Conservation (phyloP, 2,888 invertebrate species). For the Matsumyia berberina region DNA sequence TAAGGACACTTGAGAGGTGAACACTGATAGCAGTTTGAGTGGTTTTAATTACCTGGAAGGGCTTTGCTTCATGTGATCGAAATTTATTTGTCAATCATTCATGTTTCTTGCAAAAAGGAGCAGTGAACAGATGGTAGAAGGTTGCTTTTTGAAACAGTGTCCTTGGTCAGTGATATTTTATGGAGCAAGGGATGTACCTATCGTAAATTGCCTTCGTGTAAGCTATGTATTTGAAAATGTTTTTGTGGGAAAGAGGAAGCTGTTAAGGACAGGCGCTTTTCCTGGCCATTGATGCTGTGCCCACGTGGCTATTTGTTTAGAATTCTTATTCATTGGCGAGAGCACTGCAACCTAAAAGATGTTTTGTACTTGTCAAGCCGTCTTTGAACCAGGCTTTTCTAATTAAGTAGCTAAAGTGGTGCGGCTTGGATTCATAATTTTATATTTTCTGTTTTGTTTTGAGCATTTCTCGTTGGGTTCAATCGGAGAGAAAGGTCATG, state of each 20-base stretch:
- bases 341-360: too few relatives aligned
- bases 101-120: not conserved
- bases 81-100: constrained; percentile 11
- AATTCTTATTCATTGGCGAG: not conserved
- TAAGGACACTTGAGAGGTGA: constrained; percentile 13
- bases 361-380: too few relatives aligned
- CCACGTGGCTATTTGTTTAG: not conserved
- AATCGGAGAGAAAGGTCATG: too few relatives aligned
- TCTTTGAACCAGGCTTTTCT: too few relatives aligned
- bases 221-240: not conserved
- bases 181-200: not conserved
- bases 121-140: not conserved
- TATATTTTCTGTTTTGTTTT: too few relatives aligned
- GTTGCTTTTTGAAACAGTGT: not conserved
- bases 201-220: not conserved
- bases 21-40: constrained; percentile 7
- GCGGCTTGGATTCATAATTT: too few relatives aligned
- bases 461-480: too few relatives aligned
- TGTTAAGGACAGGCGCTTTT: too few relatives aligned
- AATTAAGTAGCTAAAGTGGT: too few relatives aligned
- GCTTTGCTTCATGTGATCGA: not conserved
- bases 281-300: not conserved
- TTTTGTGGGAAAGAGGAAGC: not conserved
- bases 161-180: not conserved
- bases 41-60: constrained; percentile 29